Percentiles rank a stretch among this genome's conserved stretches.
Evolutionary conservation across 2,797 vertebrate species (phyloP).

Genomic region (Setipinna tenuifilis): DNA sequence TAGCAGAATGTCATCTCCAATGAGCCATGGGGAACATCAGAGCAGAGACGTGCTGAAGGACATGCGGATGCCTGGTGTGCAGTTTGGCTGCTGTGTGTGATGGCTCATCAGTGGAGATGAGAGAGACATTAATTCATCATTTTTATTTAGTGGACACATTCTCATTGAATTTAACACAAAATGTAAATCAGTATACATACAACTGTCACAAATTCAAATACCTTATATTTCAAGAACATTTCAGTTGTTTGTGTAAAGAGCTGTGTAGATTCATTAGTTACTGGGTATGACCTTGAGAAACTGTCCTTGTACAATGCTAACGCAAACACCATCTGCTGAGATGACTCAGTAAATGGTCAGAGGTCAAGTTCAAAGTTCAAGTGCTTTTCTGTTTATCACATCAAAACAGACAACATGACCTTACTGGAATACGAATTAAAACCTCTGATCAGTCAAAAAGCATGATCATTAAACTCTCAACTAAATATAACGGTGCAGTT

Average conservation of each 20-base stretch:
- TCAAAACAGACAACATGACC: conserved; percentile 40
- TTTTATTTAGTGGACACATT: background rate
- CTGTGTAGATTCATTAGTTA: no score
- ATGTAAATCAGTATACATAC: no score
- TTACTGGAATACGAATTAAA: background rate
- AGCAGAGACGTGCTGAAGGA: conserved; percentile 10
- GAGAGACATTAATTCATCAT: background rate
- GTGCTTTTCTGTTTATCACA: conserved; percentile 39
- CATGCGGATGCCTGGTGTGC: background rate
- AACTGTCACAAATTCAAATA: no score
- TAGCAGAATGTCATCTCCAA: background rate
- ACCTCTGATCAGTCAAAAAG: background rate
- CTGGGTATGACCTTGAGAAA: background rate
- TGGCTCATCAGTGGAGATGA: background rate
- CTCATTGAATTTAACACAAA: background rate
- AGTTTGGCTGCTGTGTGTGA: background rate
- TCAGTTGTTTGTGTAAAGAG: no score
- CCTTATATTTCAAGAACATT: no score
- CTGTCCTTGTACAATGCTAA: background rate
- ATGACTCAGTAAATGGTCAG: conserved; percentile 28
- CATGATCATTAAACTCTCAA: background rate
- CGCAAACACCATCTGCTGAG: conserved; percentile 1
- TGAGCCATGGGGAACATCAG: conserved; percentile 3
- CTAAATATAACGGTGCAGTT: background rate
- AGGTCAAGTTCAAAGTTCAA: conserved; percentile 42